Conservation (phyloP, 2,113 vertebrate genomes). For the Boleophthalmus pectinirostris region DNA sequence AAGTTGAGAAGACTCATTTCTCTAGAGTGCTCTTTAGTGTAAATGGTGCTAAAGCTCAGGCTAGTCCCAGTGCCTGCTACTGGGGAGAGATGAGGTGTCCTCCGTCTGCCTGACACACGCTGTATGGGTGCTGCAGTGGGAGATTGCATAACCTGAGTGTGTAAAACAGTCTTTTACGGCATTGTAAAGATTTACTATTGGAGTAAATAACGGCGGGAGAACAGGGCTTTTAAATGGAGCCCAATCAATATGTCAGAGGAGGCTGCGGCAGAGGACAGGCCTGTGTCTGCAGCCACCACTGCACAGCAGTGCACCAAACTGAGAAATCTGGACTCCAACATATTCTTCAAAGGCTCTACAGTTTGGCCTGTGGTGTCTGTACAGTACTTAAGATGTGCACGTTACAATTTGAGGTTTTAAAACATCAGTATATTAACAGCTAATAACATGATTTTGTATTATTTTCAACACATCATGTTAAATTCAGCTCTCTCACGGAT, state of each 20-base stretch:
- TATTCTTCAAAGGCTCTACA: not conserved
- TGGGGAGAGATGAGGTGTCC: constrained; percentile 48
- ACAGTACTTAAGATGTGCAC: not conserved
- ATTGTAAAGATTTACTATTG: constrained; percentile 83
- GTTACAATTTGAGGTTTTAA: not conserved
- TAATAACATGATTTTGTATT: not conserved
- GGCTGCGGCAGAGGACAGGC: constrained; percentile 65
- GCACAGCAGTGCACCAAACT: constrained; percentile 35
- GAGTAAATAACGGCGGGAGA: constrained; percentile 79
- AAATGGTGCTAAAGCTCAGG: constrained; percentile 57
- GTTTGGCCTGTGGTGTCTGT: not conserved
- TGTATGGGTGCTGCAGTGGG: constrained; percentile 61
- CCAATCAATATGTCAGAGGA: constrained; percentile 78
- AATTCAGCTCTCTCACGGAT: constrained; percentile 48
- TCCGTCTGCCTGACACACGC: constrained; percentile 57
- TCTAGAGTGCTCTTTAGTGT: constrained; percentile 48
- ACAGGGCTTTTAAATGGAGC: constrained; percentile 77
- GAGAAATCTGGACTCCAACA: not conserved
- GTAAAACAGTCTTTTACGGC: constrained; percentile 81
- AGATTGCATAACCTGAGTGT: constrained; percentile 72
- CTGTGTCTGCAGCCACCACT: constrained; percentile 53
- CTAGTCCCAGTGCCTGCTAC: constrained; percentile 48
- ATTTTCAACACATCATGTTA: constrained; percentile 26
- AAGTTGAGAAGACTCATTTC: constrained; percentile 47
- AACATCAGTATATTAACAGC: not conserved